These are phyloP conservation scores for Antigone vipio DNA, from an alignment of 2,113 vertebrate species.

Conservation along the genomic window DNA sequence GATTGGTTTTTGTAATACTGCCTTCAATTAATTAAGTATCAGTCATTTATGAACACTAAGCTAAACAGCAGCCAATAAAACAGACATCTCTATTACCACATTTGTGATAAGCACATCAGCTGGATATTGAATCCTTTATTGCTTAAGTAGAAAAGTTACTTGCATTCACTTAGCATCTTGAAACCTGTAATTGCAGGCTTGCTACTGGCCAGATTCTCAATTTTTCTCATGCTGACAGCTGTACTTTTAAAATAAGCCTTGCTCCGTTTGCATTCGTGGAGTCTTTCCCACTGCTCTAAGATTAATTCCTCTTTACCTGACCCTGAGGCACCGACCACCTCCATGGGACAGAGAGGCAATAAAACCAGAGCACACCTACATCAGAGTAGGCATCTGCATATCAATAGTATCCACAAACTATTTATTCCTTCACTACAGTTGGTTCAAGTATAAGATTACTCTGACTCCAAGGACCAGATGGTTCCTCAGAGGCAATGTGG, in stretches of 20 bases:
- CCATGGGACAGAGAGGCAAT: too few species aligned
- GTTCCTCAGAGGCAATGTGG: neutral
- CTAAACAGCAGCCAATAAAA: conserved; percentile 2
- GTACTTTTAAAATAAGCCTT: neutral
- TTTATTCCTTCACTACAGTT: neutral
- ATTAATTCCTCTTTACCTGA: neutral
- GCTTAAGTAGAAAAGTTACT: neutral
- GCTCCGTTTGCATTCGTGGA: neutral
- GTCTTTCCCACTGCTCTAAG: neutral
- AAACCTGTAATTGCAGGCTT: conserved; percentile 4
- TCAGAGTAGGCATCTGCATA: neutral
- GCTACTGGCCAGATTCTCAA: neutral
- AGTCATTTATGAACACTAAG: conserved; percentile 14
- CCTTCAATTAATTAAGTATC: conserved; percentile 37
- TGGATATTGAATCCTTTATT: neutral
- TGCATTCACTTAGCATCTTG: neutral
- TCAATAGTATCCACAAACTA: neutral
- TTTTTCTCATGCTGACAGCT: neutral
- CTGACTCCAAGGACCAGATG: neutral
- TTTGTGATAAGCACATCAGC: neutral
- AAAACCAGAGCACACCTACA: neutral
- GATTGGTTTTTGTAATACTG: neutral
- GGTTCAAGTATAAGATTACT: neutral
- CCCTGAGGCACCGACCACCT: accelerated
- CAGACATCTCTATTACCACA: neutral